phyloP scores from a whole-genome alignment of 2,888 invertebrate genomes.

The Cataglyphis cursor region DNA sequence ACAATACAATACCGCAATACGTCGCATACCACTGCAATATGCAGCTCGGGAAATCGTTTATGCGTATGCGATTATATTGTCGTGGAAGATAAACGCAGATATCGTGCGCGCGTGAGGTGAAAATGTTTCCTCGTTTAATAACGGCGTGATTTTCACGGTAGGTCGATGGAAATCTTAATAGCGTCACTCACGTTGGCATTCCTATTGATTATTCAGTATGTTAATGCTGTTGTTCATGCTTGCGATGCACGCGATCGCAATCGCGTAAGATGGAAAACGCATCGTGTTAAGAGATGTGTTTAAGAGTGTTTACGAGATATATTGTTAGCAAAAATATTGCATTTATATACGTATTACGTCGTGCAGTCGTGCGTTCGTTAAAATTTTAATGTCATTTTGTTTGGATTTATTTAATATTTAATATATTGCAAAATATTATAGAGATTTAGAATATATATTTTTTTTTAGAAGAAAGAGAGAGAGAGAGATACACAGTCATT shows the following conservation, averaged over 20 bases:
- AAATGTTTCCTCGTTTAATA: slow-evolving; percentile 30
- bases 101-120: not conserved
- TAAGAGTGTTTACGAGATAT: not conserved
- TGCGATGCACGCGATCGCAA: not conserved
- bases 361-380: not conserved
- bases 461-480: not conserved
- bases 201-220: slow-evolving; percentile 34
- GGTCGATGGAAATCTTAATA: slow-evolving; percentile 41
- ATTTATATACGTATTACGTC: not conserved
- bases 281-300: not conserved
- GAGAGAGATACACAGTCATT: not conserved
- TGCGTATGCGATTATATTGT: slow-evolving; percentile 44
- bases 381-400: not conserved
- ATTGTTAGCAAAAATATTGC: slow-evolving; percentile 4
- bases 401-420: not conserved
- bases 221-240: slow-evolving; percentile 31
- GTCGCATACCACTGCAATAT: slow-evolving; percentile 21
- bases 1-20: slow-evolving; percentile 65
- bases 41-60: slow-evolving; percentile 39
- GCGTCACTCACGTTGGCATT: slow-evolving; percentile 8
- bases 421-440: not conserved
- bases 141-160: slow-evolving; percentile 31
- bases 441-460: not conserved
- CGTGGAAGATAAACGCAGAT: slow-evolving; percentile 26
- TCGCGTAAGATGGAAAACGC: slow-evolving; percentile 15